Percentiles rank a stretch among this genome's conserved stretches.
phyloP scores from a whole-genome alignment of 2,113 vertebrate genomes.

The Eptesicus fuscus region DNA sequence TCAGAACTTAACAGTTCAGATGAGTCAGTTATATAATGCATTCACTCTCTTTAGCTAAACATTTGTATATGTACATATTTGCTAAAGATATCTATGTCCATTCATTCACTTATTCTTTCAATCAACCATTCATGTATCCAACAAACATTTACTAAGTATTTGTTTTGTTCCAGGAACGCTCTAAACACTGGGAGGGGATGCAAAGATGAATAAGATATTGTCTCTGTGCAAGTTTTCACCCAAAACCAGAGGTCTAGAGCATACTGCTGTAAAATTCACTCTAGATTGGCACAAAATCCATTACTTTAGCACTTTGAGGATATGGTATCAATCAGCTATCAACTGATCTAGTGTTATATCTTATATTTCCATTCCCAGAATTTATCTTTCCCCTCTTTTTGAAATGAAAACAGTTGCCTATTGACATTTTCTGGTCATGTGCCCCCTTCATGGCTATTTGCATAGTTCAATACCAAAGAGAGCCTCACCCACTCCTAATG shows the following conservation, averaged over 20 bases:
- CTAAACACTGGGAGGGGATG: background rate
- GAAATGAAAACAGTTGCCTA: background rate
- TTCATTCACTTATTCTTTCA: constrained; percentile 33
- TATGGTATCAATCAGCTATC: background rate
- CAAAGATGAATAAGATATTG: constrained; percentile 18
- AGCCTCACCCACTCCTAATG: background rate
- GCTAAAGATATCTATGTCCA: background rate
- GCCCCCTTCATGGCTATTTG: background rate
- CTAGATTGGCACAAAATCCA: background rate
- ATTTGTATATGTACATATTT: background rate
- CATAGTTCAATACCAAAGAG: constrained; percentile 10
- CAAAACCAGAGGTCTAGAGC: background rate
- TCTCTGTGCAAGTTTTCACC: background rate
- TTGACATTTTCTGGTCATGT: constrained; percentile 26
- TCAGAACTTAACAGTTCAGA: constrained; percentile 23
- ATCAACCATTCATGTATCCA: background rate
- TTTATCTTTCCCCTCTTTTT: constrained; percentile 1
- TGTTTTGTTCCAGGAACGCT: constrained; percentile 8
- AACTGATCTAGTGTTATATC: background rate
- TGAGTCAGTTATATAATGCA: background rate
- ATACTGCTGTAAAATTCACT: background rate
- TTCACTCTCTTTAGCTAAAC: background rate
- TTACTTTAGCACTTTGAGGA: constrained; percentile 8
- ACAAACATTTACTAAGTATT: constrained; percentile 1
- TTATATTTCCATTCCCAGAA: constrained; percentile 23